Base-by-base conservation (phyloP, 2,113 vertebrate genomes). In the Lucifuga dentata region DNA sequence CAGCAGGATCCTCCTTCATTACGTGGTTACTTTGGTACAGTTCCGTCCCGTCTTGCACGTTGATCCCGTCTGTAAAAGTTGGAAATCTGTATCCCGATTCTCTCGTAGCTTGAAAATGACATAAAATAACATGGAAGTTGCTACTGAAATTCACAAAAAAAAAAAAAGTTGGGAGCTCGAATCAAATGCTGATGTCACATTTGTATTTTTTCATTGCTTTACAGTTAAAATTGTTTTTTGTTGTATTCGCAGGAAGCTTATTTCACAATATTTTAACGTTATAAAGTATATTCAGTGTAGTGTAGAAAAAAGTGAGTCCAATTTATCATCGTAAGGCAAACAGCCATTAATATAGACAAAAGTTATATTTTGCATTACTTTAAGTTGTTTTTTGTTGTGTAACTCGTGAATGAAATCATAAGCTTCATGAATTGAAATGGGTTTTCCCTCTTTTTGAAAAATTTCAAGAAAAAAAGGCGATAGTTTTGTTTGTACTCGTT, bases 1-100 rank as follows among this genome's bases (percentile, higher is more conserved):
- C 2, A 43, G 49, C 43, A 17, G 36, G 59, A 29, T 21, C 17
- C 8, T 72, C 58, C 79, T 73, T 84, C 76, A 76, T 71, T 38
- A 38, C 56, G 55, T 50, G 55, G 8, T 0, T 6, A 83, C 80
- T 86, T 81, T 73, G 71, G 76, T 87, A 11, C 69, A 23, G 23
- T 17, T 56, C 68, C 43, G 46, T 80, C 71, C 41, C 49, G 48
- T 24, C 53, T 71, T 48, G 48, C 45, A 21, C 23, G 21, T 36
- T 6, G n/a, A 50, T 2, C 41, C 51, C 32, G 57, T 41, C 52
- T 35, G 36, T 68, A 74, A 15, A 19, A 16, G 2, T 0, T 3
- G 45, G 51, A 64, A 36, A 51, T 48, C 51, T 63, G 13, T 33
- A 9, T 11, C 57, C 53, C 33, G 26, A 23, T 44, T 73, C 59